Base-by-base conservation (phyloP, 2,888 invertebrate species). In the Branchipolynoe longqiensis region DNA sequence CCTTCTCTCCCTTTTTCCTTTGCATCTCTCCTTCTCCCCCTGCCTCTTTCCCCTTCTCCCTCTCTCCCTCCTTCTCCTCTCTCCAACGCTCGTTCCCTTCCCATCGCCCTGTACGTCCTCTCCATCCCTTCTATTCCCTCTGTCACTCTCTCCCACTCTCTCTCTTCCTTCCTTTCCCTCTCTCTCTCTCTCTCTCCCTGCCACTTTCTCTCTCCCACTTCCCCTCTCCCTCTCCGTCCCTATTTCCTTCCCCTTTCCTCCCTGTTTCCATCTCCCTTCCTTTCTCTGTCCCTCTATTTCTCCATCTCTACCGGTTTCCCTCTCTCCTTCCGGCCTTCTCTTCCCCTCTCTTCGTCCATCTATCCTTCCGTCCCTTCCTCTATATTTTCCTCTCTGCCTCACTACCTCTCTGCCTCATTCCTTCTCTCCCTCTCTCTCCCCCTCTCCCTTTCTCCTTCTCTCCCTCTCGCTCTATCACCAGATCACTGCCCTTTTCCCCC, bases 81-180 rank as follows among this genome's bases (percentile, higher is more conserved):
- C n/a, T 25, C 56, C 56, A 22, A n/a, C n/a, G n/a, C n/a, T n/a
- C n/a, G n/a, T n/a, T n/a, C n/a, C n/a, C n/a, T n/a, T n/a, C n/a
- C n/a, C n/a, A n/a, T n/a, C n/a, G n/a, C n/a, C n/a, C n/a, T n/a
- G n/a, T n/a, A n/a, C n/a, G n/a, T n/a, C n/a, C 25, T 4, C 59
- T 6, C n/a, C 25, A n/a, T n/a, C 59, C 59, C 14, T 59, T n/a
- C 25, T n/a, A n/a, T 4, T 25, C 28, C 18, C 36, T 14, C 14
- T 22, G 18, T 81, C 81, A 28, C 81, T 81, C 41, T 31, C 40
- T n/a, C 40, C 22, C 81, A 2, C 40, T 31, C 81, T 81, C 22
- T 48, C n/a, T n/a, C n/a, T 28, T 38, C 48, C 31, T 83, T 0
- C 40, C 31, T 83, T 33, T 64, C 3, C 40, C 25, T 12, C 59